Base-by-base conservation (phyloP, 2,113 vertebrate species). In the Urocolius indicus region DNA sequence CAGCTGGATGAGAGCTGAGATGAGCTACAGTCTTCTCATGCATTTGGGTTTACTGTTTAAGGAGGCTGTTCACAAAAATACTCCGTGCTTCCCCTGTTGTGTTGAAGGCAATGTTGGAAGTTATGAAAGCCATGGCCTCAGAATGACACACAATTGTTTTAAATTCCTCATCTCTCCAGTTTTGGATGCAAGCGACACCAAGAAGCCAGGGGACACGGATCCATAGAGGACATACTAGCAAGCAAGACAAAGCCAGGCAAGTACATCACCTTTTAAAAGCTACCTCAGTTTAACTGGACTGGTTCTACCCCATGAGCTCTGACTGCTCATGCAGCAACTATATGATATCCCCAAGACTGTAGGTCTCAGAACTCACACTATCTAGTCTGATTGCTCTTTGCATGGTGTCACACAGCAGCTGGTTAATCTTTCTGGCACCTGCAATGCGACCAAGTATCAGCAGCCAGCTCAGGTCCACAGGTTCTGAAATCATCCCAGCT, bases 261-360 rank as follows among this genome's bases (percentile, higher is more conserved):
- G 54, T 19, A 46, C 16, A 46, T 29, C 5, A 21, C 7, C 29
- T 41, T 75, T 18, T 10, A 62, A 63, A 46, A 77, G 49, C 41
- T 12, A 21, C 29, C 20, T 69, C 29, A 13, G 2, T 10, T 43
- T 22, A 34, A 34, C 19, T 1, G 0, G 48, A 26, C n/a, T 5
- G 8, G 19, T n/a, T 41, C 54, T 61, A 16, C 46, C 10, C 23
- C 22, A 2, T 1, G 19, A 43, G 46, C 54, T 24, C 46, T 29
- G 71, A 48, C 41, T 51, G 27, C 43, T 27, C 2, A 5, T 51
- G 45, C 24, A 58, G 30, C 10, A 5, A 3, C 58, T 18, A 30
- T 38, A 4, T 3, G 16, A 41, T 8, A 6, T 23, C 32, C 38
- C 36, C 29, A 6, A 2, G 3, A 12, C 55, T 8, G 29, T 2